These are phyloP conservation scores for Trissoscelio sp. DNA, from an alignment of 2,888 invertebrate genomes.

Conservation along the genomic window DNA sequence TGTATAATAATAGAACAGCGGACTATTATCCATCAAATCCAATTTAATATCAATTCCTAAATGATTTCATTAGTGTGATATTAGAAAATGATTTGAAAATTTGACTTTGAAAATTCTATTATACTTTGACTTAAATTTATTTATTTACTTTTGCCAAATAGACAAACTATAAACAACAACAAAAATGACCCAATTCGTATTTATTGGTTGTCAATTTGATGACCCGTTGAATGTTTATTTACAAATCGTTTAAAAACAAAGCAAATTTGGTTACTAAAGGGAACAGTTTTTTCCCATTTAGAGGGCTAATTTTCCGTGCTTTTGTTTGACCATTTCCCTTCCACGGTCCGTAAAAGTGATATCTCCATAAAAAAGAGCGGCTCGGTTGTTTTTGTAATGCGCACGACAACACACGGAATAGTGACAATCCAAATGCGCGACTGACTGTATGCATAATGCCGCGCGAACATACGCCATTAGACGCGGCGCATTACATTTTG, in stretches of 20 bases:
- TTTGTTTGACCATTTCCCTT: slow-evolving; percentile 53
- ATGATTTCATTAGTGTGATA: too few species aligned
- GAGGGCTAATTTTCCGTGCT: slow-evolving; percentile 56
- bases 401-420: slow-evolving; percentile 40
- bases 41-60: too few species aligned
- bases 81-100: too few species aligned
- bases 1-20: background rate
- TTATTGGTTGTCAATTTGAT: background rate
- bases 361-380: slow-evolving; percentile 35
- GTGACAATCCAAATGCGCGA: slow-evolving; percentile 52
- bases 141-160: too few species aligned
- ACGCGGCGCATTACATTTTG: slow-evolving; percentile 78
- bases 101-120: too few species aligned
- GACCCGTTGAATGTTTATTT: background rate
- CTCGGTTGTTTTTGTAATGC: slow-evolving; percentile 44
- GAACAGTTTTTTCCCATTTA: slow-evolving; percentile 31
- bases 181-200: slow-evolving; percentile 4
- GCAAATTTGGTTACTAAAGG: slow-evolving; percentile 1
- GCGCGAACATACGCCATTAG: slow-evolving; percentile 73
- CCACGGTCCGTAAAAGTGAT: slow-evolving; percentile 58
- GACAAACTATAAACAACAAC: background rate
- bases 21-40: too few species aligned
- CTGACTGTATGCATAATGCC: slow-evolving; percentile 52
- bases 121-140: too few species aligned
- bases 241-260: slow-evolving; percentile 17